Percentiles rank a stretch among this genome's conserved stretches.
Conservation (phyloP, 2,797 vertebrate genomes). For the Jordanella pulchra region DNA sequence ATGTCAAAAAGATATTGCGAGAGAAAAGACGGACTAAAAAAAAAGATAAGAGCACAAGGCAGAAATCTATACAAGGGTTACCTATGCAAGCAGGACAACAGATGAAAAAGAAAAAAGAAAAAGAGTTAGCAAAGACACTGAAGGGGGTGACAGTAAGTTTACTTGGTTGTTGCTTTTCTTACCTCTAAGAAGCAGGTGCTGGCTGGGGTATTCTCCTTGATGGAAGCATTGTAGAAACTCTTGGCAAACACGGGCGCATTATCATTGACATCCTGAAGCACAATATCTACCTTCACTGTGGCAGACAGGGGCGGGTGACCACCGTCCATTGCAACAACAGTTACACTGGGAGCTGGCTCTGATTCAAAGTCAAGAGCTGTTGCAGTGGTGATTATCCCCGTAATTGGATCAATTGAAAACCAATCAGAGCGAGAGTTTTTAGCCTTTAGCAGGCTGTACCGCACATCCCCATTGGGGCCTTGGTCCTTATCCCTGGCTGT, state of each 20-base stretch:
- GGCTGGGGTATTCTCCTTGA: constrained; percentile 89
- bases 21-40: constrained; percentile 39
- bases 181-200: constrained; percentile 98
- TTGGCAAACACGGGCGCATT: constrained; percentile 90
- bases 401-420: constrained; percentile 91
- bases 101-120: constrained; percentile 40
- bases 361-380: constrained; percentile 91
- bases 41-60: constrained; percentile 44
- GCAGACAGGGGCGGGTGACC: constrained; percentile 88
- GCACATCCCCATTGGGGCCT: constrained; percentile 91
- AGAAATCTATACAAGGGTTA: constrained; percentile 52
- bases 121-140: constrained; percentile 1
- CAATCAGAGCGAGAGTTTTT: constrained; percentile 83
- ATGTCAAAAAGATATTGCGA: constrained; percentile 36
- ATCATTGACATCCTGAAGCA: constrained; percentile 94
- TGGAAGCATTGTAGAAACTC: constrained; percentile 89
- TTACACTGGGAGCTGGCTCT: constrained; percentile 88
- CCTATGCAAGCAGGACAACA: constrained; percentile 53
- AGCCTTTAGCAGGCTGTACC: constrained; percentile 87
- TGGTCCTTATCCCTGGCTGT: constrained; percentile 95
- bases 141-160: constrained; percentile 4
- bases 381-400: constrained; percentile 92
- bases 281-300: constrained; percentile 87
- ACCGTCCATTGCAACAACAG: constrained; percentile 88
- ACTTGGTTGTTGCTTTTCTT: constrained; percentile 36